Evolutionary conservation across 2,888 invertebrate species (phyloP), one percentile per base, ranked within the genome.

Genomic region (Linnaemya vulpina): DNA sequence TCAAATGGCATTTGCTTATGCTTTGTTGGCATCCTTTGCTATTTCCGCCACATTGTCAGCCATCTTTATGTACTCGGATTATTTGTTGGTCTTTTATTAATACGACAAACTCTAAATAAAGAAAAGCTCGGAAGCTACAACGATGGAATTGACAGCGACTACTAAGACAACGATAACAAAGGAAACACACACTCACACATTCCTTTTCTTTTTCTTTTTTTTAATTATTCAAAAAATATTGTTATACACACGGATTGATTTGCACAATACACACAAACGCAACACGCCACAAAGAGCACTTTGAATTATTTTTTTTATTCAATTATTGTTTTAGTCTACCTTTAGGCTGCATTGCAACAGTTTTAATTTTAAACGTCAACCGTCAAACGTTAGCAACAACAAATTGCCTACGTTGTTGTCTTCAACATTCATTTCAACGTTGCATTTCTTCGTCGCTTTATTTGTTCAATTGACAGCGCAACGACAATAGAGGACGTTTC

Each of bases 31-130:
- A 74, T 76, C 79, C 78, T 79, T 84, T 76, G 63, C 79, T 43
- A 84, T 83, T 83, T 79, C 84, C 84, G 84, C 70, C 82, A 86
- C 84, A 84, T 86, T 82, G 84, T 82, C 83, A 83, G 80, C 77
- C 81, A 75, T 82, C 74, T 78, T 78, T 71, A 70, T 78, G 58
- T 46, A 74, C 7, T 60, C 11, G 40, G 4, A 43, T 74, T 81
- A 73, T 80, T 76, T 83, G 83, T 81, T 65, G 68, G 83, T 74
- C 76, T 67, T 80, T 70, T 46, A 70, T 55, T 58, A 53, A 63
- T 77, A 71, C 67, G 38, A 75, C 83, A 75, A 80, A 38, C 49
- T 73, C n/a, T 70, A n/a, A 55, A 53, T 58, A 73, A 20, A 5
- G 17, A 67, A 51, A 73, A 60, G 25, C 58, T 55, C 65, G 71